Evolutionary conservation across 53 echinoderm and acorn worm genomes (phyloP).

Genomic region (Astropecten irregularis): DNA sequence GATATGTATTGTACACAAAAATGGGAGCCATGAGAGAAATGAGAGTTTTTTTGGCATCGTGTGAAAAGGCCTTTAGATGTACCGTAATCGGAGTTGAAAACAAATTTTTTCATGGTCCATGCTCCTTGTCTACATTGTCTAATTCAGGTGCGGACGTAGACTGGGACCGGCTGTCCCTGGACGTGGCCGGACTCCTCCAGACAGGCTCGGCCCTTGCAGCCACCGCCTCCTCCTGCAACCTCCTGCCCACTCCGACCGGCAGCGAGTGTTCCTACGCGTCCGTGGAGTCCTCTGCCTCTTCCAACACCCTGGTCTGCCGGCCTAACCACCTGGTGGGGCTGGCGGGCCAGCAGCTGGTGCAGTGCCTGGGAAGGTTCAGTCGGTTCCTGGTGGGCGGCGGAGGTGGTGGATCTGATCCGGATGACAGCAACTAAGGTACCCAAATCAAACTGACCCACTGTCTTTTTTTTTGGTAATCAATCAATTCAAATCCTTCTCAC

Average conservation of each 20-base stretch:
- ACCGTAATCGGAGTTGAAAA: no score
- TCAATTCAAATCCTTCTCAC: not conserved
- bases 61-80: no score
- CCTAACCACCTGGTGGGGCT: constrained; percentile 81
- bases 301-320: constrained; percentile 51
- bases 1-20: no score
- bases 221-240: constrained; percentile 64
- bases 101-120: no score
- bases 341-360: constrained; percentile 75
- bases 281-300: constrained; percentile 61
- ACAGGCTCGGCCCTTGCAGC: constrained; percentile 16
- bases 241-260: constrained; percentile 49
- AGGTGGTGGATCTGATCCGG: not conserved
- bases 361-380: constrained; percentile 46
- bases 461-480: not conserved
- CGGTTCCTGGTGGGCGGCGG: constrained; percentile 50
- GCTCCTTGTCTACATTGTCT: no score
- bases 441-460: not conserved
- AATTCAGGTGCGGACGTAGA: constrained; percentile 12
- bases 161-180: constrained; percentile 16
- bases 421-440: not conserved
- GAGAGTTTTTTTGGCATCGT: no score
- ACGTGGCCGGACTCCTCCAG: constrained; percentile 25
- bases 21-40: no score
- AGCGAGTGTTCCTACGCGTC: constrained; percentile 53